Evolutionary conservation across 1,140 invertebrate genomes (phyloP), one percentile per base, ranked within the genome.

Genomic region (Penaeus indicus): DNA sequence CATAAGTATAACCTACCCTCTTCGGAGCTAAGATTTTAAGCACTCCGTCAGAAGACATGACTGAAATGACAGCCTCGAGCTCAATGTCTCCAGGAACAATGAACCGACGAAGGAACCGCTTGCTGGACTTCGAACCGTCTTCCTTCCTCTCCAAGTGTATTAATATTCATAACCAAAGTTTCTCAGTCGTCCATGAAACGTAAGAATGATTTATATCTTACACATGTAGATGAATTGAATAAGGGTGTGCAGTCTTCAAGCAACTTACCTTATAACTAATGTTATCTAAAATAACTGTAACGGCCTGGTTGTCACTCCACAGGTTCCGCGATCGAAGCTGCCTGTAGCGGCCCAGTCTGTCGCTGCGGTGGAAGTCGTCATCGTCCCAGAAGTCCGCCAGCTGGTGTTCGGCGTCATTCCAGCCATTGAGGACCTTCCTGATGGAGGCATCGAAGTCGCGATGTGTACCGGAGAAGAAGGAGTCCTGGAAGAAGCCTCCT

Each of bases 61-160:
- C 87, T n/a, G 87, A 77, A 78, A 94, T 94, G 0, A 97, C 95
- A 69, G 93, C 92, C 4, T 95, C 94, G 0, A 94, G 91, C 89
- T 95, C 94, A 47, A 95, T 94, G 83, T 94, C 94, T 67, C 94
- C 92, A 1, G 95, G 95, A 47, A 96, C 90, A n/a, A 93, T 92
- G 89, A 96, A 96, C 62, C 95, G 94, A 60, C 96, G 94, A n/a
- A 95, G 95, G 92, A 97, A 97, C 92, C 97, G 96, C 8, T 96
- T 94, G 0, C 95, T 25, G 47, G 69, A 60, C 54, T 60, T 77
- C 8, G 64, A 22, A 63, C 78, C 84, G 27, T 60, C 88, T 4
- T 47, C 61, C n/a, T 78, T 64, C 63, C n/a, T 67, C 61, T 85
- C 84, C 21, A 83, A 38, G 3, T 25, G 75, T n/a, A n/a, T n/a